Evolutionary conservation across 2,797 vertebrate genomes (phyloP), one percentile per base, ranked within the genome.

Genomic region (Thalassophryne amazonica): DNA sequence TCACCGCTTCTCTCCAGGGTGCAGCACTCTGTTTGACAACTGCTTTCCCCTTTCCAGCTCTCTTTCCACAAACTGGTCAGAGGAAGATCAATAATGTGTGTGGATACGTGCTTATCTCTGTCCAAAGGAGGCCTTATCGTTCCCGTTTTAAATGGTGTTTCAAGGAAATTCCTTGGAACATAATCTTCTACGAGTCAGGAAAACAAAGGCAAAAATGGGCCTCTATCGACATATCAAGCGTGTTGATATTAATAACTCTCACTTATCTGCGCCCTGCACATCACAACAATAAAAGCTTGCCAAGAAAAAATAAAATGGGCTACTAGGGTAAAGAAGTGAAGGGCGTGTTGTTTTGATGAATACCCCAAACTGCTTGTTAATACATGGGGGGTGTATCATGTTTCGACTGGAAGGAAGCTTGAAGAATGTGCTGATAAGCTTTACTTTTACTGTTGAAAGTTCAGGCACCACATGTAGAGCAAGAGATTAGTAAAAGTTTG

Each of bases 21-120:
- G 5, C 38, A 54, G 48, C 56, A 60, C 58, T 56, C 45, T 71
- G 72, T 73, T 65, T 76, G 72, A 84, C 77, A 73, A 80, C 71
- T 60, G 53, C 54, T 76, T 77, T 62, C 60, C 60, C 68, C 57
- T 51, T 71, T 71, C 41, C 76, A 77, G 74, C 74, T 83, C 86
- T 84, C 61, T 74, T 66, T 80, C 68, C 70, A 78, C 77, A 85
- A 76, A 76, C 86, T 69, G 83, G 75, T 76, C 77, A 76, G 58
- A 40, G 35, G 40, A 76, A 79, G 71, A 90, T 88, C 86, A 84
- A 89, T 89, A 84, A 67, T 24, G 66, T 66, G 78, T 66, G 61
- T 42, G 60, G 72, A 80, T 73, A 56, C 65, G 65, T 83, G 72
- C 76, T 86, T 87, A 88, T 89, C 85, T 81, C 53, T 27, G 51